phyloP scores from a whole-genome alignment of 35 echinoderm and acorn worm genomes.

The Lytechinus variegatus region DNA sequence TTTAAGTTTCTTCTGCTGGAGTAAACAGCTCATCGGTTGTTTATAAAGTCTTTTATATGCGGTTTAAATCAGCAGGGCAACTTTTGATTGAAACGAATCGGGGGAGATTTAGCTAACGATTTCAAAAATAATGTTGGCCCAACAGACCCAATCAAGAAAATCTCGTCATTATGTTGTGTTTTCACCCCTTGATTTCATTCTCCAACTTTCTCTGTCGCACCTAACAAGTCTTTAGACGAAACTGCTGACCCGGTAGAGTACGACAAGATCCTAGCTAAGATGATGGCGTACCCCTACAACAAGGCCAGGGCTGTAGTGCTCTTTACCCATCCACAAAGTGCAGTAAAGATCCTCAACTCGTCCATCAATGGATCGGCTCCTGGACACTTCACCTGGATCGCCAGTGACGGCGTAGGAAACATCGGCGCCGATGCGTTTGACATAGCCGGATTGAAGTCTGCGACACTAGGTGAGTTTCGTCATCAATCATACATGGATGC shows the following conservation, averaged over 20 bases:
- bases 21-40: too few relatives aligned
- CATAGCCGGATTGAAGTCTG: background rate
- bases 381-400: constrained; percentile 78
- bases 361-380: constrained; percentile 32
- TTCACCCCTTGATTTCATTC: too few relatives aligned
- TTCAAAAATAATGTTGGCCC: too few relatives aligned
- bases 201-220: too few relatives aligned
- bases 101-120: too few relatives aligned
- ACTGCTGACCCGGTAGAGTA: background rate
- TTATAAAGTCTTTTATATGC: too few relatives aligned
- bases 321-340: constrained; percentile 69
- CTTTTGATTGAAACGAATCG: too few relatives aligned
- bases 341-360: constrained; percentile 53
- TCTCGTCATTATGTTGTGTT: too few relatives aligned
- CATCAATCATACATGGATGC: too few relatives aligned
- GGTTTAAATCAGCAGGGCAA: too few relatives aligned
- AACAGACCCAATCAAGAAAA: too few relatives aligned
- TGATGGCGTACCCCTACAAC: constrained; percentile 61
- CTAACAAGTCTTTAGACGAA: constrained; percentile 27
- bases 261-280: constrained; percentile 27
- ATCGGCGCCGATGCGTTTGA: constrained; percentile 49
- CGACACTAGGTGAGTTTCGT: constrained; percentile 53
- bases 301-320: constrained; percentile 74
- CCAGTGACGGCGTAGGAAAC: constrained; percentile 68
- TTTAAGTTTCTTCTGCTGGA: too few relatives aligned